Percentiles rank a stretch among this genome's conserved stretches.
Evolutionary conservation across 2,888 invertebrate genomes (phyloP).

Genomic region (Archaeoteleia sp.): DNA sequence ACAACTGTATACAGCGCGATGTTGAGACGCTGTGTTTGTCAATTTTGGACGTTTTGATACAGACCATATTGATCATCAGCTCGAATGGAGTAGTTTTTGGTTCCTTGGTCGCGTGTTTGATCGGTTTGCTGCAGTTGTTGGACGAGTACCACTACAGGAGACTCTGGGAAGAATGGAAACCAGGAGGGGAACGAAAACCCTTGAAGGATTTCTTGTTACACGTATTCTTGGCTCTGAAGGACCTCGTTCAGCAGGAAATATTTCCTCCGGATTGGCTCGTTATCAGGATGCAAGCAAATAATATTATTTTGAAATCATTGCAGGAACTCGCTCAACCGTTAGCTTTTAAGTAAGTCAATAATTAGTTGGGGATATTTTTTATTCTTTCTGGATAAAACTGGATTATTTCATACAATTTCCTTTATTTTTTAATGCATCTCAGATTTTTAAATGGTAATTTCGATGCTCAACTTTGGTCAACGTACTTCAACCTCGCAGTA

Average conservation of each 20-base stretch:
- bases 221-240: slow-evolving; percentile 86
- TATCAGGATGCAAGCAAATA: slow-evolving; percentile 91
- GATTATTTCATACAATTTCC: not conserved
- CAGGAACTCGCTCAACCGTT: slow-evolving; percentile 93
- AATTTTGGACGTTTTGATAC: slow-evolving; percentile 88
- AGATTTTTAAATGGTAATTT: slow-evolving; percentile 65
- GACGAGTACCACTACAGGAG: slow-evolving; percentile 92
- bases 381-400: not conserved
- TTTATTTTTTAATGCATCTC: slow-evolving; percentile 3
- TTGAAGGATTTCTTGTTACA: slow-evolving; percentile 90
- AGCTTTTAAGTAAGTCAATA: slow-evolving; percentile 76
- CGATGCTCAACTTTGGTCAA: slow-evolving; percentile 81
- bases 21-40: slow-evolving; percentile 88
- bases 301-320: slow-evolving; percentile 87
- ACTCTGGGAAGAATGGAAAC: slow-evolving; percentile 87
- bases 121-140: slow-evolving; percentile 89
- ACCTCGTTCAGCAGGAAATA: slow-evolving; percentile 85
- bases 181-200: slow-evolving; percentile 82
- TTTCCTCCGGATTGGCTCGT: slow-evolving; percentile 94
- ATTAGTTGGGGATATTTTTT: not conserved
- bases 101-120: slow-evolving; percentile 89
- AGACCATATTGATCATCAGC: slow-evolving; percentile 89
- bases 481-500: slow-evolving; percentile 87
- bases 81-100: slow-evolving; percentile 85
- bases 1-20: slow-evolving; percentile 83